These are phyloP conservation scores for Eumerus sabulonum DNA, from an alignment of 2,888 invertebrate species.

Conservation along the genomic window DNA sequence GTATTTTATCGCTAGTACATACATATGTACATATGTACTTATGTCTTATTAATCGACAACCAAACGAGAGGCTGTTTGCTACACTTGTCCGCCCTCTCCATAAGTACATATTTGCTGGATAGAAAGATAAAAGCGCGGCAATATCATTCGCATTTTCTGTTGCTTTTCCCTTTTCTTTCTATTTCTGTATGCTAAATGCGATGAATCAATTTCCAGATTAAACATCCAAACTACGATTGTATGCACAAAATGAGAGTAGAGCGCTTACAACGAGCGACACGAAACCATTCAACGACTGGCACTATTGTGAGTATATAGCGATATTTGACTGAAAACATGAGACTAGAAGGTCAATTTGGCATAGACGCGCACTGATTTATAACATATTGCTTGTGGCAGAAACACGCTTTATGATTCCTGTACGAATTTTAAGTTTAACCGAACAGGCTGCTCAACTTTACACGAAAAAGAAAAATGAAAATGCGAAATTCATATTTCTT, in stretches of 20 bases:
- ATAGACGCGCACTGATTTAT: neutral
- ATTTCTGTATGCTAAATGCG: constrained; percentile 14
- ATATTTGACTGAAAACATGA: neutral
- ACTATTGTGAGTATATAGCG: neutral
- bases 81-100: neutral
- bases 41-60: too few species aligned
- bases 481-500: too few species aligned
- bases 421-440: too few species aligned
- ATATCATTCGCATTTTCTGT: neutral
- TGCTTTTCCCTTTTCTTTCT: too few species aligned
- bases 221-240: constrained; percentile 31
- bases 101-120: neutral
- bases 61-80: constrained; percentile 35
- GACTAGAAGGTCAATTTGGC: neutral
- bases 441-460: too few species aligned
- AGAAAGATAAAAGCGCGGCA: constrained; percentile 23
- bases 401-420: too few species aligned
- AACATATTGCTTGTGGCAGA: too few species aligned
- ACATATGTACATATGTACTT: constrained; percentile 6
- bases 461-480: too few species aligned
- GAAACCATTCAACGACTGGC: neutral
- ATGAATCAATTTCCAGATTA: constrained; percentile 36
- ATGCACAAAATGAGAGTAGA: constrained; percentile 1
- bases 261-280: neutral
- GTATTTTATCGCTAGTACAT: constrained; percentile 36